Base-by-base conservation (phyloP, 1,140 invertebrate genomes). In the Gryllus bimaculatus region DNA sequence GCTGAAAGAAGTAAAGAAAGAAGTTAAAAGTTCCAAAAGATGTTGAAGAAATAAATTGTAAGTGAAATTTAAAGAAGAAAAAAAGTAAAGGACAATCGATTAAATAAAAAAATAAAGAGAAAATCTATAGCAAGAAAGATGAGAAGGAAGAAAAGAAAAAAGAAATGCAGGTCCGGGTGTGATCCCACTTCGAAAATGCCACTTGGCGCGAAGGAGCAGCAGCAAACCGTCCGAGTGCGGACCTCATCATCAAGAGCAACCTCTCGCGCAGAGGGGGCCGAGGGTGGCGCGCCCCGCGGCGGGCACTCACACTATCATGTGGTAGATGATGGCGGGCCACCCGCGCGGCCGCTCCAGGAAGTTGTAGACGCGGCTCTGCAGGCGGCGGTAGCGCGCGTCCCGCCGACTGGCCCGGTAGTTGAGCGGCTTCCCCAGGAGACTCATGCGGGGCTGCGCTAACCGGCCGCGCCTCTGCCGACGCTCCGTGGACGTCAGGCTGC, bases 261-360 rank as follows among this genome's bases (percentile, higher is more conserved):
- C 0, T 8, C 10, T 26, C 15, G 73, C 12, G 73, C n/a, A 7
- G 8, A 20, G 73, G 15, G 18, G 73, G 39, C 21, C 21, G 3
- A 20, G 15, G 7, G 10, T 6, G 13, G 20, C 8, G 74, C 21
- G 39, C 39, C n/a, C 21, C 21, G n/a, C 21, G 26, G 26, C 13
- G n/a, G 8, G 79, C 85, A 91, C 95, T 97, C 91, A 98, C 96
- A 97, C 93, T 84, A 95, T 88, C 86, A 97, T 91, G 89, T 97
- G 96, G 89, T 98, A 98, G 82, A 92, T 88, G 84, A 96, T 91
- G 80, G 95, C 93, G 85, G 91, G 92, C 85, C 91, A 89, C 81
- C 94, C 94, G 82, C 95, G 90, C 79, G 96, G 96, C 84, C 96
- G 88, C 88, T 98, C 96, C 84, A 98, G 90, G 87, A 97, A 97